Base-by-base conservation (phyloP, 2,888 invertebrate genomes). In the Hypselothyrea guttata region DNA sequence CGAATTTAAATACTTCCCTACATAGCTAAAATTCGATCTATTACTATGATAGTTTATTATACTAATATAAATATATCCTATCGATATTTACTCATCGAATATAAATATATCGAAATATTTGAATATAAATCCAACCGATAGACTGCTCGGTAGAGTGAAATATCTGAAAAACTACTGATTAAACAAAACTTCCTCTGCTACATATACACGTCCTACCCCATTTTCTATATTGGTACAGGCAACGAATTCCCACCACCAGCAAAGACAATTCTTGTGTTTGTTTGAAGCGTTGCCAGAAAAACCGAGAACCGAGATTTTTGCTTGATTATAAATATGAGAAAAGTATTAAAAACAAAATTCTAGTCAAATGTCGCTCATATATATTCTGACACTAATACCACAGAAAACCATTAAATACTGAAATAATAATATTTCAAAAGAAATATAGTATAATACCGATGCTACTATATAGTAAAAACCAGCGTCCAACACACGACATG, bases 371-470 rank as follows among this genome's bases (percentile, higher is more conserved):
- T 22, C 22, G 22, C 22, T 34, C 12, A 34, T 42, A 61, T 56
- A 60, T 45, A 68, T 61, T 69, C 75, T 78, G 77, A 75, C 83
- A 82, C 69, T 64, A 64, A 70, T 48, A 58, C 59, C 77, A 60
- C 55, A 56, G 22, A 22, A 22, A 22, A 4, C 22, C 58, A 61
- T 47, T 35, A 63, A 64, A 59, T 45, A 53, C 66, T 45, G 13
- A 48, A 44, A 37, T 45, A 53, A 70, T 45, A 11, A 48, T 41
- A 37, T 15, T 31, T 56, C 11, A 31, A 35, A 48, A 4, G 42
- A 15, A 49, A 7, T 37, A 42, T 15, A 22, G 46, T 40, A 46
- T 34, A 46, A 52, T 18, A 1, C 11, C 8, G 4, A 2, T 7
- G 18, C n/a, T 18, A 41, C 37, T 16, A 37, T 9, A 37, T 37